These are phyloP conservation scores for Anguilla japonica DNA, from an alignment of 2,113 vertebrate genomes.

Conservation along the genomic window DNA sequence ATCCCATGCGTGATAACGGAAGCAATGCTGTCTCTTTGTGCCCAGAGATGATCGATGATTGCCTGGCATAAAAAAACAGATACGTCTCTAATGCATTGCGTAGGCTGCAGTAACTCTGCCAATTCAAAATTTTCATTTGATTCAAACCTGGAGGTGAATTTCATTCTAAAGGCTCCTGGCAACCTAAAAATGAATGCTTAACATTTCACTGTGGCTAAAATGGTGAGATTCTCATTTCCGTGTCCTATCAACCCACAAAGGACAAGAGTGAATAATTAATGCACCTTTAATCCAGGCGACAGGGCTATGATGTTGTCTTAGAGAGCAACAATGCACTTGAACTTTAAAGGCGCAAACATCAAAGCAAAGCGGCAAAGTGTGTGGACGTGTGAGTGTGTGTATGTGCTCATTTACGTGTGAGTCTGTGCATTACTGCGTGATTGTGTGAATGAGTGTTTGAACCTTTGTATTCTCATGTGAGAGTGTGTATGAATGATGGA, in stretches of 20 bases:
- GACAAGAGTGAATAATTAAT: constrained; percentile 34
- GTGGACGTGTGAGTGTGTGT: not conserved
- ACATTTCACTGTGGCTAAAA: not conserved
- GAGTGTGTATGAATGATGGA: not conserved
- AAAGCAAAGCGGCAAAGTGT: not conserved
- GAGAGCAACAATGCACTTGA: not conserved
- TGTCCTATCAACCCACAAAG: not conserved
- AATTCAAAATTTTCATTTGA: not conserved
- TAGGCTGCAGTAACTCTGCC: not conserved
- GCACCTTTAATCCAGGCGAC: constrained; percentile 11
- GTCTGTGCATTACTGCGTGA: not conserved
- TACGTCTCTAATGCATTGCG: not conserved
- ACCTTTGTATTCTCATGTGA: not conserved
- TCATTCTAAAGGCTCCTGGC: not conserved
- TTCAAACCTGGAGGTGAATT: not conserved
- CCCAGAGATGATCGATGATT: not conserved
- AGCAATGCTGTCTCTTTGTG: not conserved
- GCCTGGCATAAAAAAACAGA: not conserved
- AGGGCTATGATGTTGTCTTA: not conserved
- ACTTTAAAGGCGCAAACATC: not conserved
- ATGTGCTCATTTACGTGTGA: not conserved
- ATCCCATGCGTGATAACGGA: not conserved
- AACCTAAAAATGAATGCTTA: not conserved
- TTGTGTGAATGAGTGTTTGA: not conserved
- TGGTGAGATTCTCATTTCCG: not conserved